These are phyloP conservation scores for Ophioninae sp. DNA, from an alignment of 2,888 invertebrate species.

Conservation along the genomic window DNA sequence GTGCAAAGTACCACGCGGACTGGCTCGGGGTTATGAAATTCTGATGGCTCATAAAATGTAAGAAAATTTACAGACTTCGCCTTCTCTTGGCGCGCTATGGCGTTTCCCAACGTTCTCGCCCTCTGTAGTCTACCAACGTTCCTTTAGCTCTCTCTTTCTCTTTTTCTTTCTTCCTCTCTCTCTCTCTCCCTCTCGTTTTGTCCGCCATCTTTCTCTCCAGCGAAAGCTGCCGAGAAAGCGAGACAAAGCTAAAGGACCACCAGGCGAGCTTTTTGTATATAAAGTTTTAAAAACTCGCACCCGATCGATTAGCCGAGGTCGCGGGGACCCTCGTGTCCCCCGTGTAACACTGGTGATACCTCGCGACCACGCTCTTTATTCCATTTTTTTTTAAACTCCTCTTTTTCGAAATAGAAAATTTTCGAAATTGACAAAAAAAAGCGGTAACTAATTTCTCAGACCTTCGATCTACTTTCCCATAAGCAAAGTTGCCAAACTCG, in stretches of 20 bases:
- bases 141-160: constrained; percentile 55
- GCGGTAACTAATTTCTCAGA: background rate
- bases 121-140: constrained; percentile 49
- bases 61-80: constrained; percentile 81
- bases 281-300: constrained; percentile 62
- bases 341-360: constrained; percentile 16
- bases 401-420: background rate
- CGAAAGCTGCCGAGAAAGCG: constrained; percentile 40
- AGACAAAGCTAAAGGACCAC: constrained; percentile 35
- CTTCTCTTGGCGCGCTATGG: constrained; percentile 67
- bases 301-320: constrained; percentile 62
- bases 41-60: constrained; percentile 82
- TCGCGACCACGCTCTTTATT: background rate
- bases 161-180: constrained; percentile 46
- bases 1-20: constrained; percentile 81
- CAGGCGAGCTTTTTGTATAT: constrained; percentile 45
- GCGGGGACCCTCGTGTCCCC: constrained; percentile 35
- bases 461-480: too few relatives aligned
- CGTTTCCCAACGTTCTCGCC: constrained; percentile 64
- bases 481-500: too few relatives aligned
- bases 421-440: background rate
- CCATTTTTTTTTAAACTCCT: background rate
- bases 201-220: constrained; percentile 57
- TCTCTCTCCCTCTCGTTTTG: constrained; percentile 58
- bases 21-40: constrained; percentile 82